Percentiles rank a stretch among this genome's conserved stretches.
Evolutionary conservation across 2,113 vertebrate genomes (phyloP).

Genomic region (Emydocephalus ijimae): DNA sequence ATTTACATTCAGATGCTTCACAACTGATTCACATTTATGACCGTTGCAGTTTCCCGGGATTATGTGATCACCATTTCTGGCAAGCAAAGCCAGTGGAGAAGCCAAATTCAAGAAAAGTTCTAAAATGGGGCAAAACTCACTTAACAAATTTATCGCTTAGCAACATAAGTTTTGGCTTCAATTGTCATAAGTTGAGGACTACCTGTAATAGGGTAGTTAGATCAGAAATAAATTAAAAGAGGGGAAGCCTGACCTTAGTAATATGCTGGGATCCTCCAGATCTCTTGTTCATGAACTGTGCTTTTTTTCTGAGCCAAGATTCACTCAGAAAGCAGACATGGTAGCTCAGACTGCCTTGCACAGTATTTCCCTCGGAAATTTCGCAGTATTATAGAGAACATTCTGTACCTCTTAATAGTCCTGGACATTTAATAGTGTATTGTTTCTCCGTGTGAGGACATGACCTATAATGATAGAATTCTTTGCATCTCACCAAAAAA

Average conservation of each 20-base stretch:
- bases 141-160: no score
- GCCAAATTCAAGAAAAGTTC: no score
- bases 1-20: no score
- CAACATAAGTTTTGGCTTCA: no score
- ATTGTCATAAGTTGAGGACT: no score
- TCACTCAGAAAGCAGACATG: neutral
- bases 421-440: neutral
- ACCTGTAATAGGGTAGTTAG: neutral
- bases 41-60: no score
- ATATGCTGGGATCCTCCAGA: neutral
- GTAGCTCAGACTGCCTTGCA: no score
- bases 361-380: neutral
- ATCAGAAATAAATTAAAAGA: neutral
- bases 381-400: neutral
- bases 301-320: neutral
- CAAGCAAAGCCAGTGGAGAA: no score
- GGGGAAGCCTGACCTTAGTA: neutral
- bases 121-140: no score
- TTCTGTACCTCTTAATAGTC: neutral
- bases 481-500: neutral
- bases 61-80: no score
- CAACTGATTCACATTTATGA: no score
- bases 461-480: neutral
- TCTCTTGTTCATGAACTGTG: neutral
- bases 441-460: neutral